Evolutionary conservation across 2,797 vertebrate genomes (phyloP).

Genomic region (Gallinago stenura): DNA sequence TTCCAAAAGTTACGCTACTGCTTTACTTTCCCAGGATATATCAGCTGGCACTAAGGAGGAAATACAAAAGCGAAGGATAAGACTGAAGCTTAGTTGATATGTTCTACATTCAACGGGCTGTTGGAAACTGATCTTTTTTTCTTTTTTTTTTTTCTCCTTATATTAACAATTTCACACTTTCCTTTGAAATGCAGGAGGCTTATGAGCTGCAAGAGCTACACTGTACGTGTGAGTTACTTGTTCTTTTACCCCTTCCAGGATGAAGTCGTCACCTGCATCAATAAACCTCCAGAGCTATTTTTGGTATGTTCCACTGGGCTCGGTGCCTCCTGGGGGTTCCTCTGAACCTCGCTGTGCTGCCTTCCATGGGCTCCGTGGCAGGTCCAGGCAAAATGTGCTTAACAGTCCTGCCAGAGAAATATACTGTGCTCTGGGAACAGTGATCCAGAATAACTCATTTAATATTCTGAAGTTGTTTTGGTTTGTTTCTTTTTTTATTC

Average conservation of each 20-base stretch:
- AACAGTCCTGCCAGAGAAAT: neutral
- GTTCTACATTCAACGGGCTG: neutral
- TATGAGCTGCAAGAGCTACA: neutral
- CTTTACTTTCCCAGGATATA: neutral
- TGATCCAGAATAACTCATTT: neutral
- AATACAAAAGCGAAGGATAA: neutral
- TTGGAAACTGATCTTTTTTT: neutral
- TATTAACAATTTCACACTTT: neutral
- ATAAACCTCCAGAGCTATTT: constrained; percentile 18
- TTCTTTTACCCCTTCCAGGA: neutral
- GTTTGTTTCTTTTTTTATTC: neutral
- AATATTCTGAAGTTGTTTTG: neutral
- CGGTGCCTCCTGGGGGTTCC: constrained; percentile 7
- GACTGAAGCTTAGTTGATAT: neutral
- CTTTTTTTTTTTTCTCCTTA: neutral
- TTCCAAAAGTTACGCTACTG: neutral
- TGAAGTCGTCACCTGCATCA: neutral
- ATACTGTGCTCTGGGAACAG: neutral
- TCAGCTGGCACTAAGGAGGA: neutral
- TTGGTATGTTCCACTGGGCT: neutral
- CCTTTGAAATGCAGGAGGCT: neutral
- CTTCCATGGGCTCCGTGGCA: neutral
- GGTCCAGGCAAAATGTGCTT: neutral
- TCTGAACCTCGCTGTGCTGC: neutral
- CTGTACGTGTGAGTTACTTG: neutral